These are phyloP conservation scores for Amorpha juglandis DNA, from an alignment of 2,888 invertebrate genomes.

Conservation along the genomic window DNA sequence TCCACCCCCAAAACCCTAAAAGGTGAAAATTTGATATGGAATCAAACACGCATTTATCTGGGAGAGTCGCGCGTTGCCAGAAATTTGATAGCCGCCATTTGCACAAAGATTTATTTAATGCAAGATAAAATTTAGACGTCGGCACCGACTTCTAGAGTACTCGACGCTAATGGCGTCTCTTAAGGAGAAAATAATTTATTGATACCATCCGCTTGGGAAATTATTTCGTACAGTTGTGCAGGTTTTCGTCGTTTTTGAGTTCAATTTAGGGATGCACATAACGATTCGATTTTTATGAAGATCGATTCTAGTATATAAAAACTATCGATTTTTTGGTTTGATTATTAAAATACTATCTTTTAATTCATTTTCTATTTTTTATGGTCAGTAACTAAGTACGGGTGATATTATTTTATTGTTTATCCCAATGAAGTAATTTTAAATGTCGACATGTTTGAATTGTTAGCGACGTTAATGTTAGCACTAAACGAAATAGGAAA, in stretches of 20 bases:
- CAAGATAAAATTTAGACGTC: conserved; percentile 63
- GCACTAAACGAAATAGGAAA: no score
- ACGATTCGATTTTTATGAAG: no score
- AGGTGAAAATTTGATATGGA: conserved; percentile 46
- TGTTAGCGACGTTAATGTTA: no score
- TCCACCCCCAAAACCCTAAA: conserved; percentile 31
- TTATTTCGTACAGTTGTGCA: conserved; percentile 39
- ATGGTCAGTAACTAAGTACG: no score
- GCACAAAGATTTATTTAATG: conserved; percentile 59
- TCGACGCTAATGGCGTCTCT: conserved; percentile 69
- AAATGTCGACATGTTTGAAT: no score
- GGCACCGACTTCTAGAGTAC: conserved; percentile 59
- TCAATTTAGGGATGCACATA: not conserved
- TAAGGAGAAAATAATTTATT: conserved; percentile 79
- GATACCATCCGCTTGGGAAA: conserved; percentile 62
- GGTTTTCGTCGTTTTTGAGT: not conserved
- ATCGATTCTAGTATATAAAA: no score
- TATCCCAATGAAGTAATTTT: no score
- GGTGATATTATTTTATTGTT: no score
- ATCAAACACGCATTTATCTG: conserved; percentile 50
- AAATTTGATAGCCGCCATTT: conserved; percentile 60
- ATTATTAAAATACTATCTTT: no score
- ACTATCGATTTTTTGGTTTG: no score
- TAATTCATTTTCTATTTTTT: no score
- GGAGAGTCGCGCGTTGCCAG: conserved; percentile 37